These are phyloP conservation scores for Glossophaga mutica DNA, from an alignment of 2,797 vertebrate species.

Conservation along the genomic window DNA sequence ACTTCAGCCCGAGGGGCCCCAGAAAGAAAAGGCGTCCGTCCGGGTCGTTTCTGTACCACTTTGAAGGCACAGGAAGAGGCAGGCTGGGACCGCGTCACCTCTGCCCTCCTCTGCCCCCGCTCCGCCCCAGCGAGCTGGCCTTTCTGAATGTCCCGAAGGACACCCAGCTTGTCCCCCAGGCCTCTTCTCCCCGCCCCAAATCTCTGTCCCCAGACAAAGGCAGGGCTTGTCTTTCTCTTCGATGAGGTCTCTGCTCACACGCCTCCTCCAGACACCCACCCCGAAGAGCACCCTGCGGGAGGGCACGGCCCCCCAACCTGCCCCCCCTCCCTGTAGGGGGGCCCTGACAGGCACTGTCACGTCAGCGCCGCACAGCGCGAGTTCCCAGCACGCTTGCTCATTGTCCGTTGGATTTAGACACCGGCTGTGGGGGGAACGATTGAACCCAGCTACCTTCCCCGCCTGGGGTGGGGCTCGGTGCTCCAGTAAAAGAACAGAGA, in stretches of 20 bases:
- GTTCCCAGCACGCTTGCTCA: rapidly evolving
- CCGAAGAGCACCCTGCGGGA: too few species aligned
- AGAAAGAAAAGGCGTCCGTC: too few species aligned
- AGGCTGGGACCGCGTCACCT: too few species aligned
- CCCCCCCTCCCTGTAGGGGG: not conserved
- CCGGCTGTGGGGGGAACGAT: not conserved
- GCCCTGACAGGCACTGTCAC: rapidly evolving
- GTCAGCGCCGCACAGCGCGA: rapidly evolving
- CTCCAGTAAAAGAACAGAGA: not conserved
- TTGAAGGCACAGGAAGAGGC: not conserved
- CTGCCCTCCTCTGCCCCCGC: not conserved
- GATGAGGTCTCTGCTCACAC: not conserved
- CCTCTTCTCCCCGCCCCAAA: not conserved
- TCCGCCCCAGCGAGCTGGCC: too few species aligned
- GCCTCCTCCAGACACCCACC: rapidly evolving
- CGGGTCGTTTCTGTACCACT: too few species aligned
- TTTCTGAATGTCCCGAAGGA: not conserved
- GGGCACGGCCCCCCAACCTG: rapidly evolving
- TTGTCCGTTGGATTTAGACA: not conserved
- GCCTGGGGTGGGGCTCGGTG: too few species aligned
- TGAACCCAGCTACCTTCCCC: not conserved
- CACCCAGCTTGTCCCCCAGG: rapidly evolving
- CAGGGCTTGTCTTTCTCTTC: not conserved
- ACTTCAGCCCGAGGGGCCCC: too few species aligned
- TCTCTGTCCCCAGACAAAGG: too few species aligned